A percentile compares a stretch with the other conserved stretches of the same genome.
These are phyloP conservation scores for Triops cancriformis DNA, from an alignment of 1,140 invertebrate species.

Conservation along the genomic window DNA sequence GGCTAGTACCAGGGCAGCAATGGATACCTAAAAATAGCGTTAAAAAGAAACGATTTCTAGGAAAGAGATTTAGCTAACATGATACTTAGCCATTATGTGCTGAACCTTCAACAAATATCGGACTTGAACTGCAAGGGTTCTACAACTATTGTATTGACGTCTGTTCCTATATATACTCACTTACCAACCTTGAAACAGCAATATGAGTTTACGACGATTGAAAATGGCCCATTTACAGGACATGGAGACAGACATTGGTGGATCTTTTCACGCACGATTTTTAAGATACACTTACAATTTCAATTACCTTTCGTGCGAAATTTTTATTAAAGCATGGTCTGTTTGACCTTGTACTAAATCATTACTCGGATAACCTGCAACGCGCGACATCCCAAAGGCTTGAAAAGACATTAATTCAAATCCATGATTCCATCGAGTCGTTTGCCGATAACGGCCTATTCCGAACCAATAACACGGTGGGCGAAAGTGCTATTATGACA, in stretches of 20 bases:
- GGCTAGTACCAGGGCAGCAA: background rate
- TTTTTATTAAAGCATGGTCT: too few relatives aligned
- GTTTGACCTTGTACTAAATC: too few relatives aligned
- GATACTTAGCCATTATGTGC: background rate
- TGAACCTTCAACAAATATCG: background rate
- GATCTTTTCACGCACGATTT: background rate
- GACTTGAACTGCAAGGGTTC: background rate
- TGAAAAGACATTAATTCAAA: too few relatives aligned
- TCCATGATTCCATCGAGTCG: too few relatives aligned
- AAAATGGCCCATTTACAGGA: background rate
- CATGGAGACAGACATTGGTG: background rate
- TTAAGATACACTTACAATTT: background rate
- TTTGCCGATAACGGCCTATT: too few relatives aligned
- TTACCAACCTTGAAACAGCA: background rate
- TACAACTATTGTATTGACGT: background rate
- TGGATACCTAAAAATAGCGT: background rate
- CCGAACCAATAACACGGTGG: too few relatives aligned
- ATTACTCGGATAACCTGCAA: too few relatives aligned
- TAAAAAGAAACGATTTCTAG: background rate
- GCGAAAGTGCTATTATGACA: too few relatives aligned
- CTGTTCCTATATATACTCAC: background rate
- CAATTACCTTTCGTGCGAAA: too few relatives aligned
- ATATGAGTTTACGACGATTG: background rate
- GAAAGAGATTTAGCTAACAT: background rate
- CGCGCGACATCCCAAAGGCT: too few relatives aligned